Percentiles rank a stretch among this genome's conserved stretches.
Conservation (phyloP, 2,888 invertebrate genomes). For the Melanophora roralis region DNA sequence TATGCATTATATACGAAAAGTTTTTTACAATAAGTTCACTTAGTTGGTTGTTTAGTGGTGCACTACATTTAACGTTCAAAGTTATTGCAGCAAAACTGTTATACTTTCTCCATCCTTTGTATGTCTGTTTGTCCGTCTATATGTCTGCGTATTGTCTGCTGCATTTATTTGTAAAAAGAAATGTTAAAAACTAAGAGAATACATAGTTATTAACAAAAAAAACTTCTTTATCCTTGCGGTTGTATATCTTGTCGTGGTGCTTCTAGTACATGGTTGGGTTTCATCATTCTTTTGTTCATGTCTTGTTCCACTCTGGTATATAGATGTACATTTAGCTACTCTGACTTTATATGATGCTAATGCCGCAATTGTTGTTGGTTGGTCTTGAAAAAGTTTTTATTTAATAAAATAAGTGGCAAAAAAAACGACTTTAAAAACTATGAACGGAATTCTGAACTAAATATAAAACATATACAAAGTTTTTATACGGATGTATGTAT, state of each 20-base stretch:
- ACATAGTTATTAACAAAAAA: conserved; percentile 31
- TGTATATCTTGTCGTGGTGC: conserved; percentile 45
- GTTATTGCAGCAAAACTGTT: conserved; percentile 57
- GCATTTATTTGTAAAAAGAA: conserved; percentile 43
- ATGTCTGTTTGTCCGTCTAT: conserved; percentile 58
- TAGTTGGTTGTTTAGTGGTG: conserved; percentile 50
- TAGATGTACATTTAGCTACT: conserved; percentile 49
- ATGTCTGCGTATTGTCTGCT: conserved; percentile 66
- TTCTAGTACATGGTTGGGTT: conserved; percentile 38
- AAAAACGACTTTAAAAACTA: conserved; percentile 29
- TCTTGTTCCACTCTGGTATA: conserved; percentile 32
- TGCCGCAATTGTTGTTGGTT: conserved; percentile 27
- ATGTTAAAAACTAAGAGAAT: background rate
- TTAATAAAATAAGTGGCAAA: conserved; percentile 47
- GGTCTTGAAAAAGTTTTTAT: conserved; percentile 59
- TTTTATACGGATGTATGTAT: conserved; percentile 6
- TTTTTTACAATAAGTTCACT: conserved; percentile 55
- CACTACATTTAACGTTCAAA: conserved; percentile 61
- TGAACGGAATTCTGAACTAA: conserved; percentile 52
- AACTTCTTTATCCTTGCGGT: conserved; percentile 59
- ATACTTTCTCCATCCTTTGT: conserved; percentile 56
- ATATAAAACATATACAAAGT: conserved; percentile 53
- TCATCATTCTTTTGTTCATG: background rate
- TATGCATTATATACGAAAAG: conserved; percentile 46
- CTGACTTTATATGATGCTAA: conserved; percentile 45